Percentiles rank a stretch among this genome's conserved stretches.
Evolutionary conservation across 2,797 vertebrate species (phyloP).

Genomic region (Rhynchonycteris naso): DNA sequence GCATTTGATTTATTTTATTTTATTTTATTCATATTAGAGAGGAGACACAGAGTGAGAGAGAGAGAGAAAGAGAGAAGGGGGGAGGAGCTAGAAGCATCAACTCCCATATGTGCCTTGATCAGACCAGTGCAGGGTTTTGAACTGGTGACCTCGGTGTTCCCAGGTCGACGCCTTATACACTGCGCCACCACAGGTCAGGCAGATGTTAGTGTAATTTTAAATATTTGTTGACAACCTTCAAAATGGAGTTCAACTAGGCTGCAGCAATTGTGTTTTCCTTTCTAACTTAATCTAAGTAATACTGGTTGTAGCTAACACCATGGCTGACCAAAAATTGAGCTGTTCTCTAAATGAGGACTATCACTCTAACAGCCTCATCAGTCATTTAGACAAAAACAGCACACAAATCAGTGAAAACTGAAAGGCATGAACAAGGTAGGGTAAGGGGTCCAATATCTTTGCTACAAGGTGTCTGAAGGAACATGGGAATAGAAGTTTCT

Average conservation of each 20-base stretch:
- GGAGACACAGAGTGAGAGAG: too few species aligned
- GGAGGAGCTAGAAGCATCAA: too few species aligned
- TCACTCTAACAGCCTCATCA: background rate
- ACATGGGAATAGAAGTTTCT: background rate
- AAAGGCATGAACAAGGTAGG: background rate
- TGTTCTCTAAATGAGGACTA: background rate
- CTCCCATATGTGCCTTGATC: too few species aligned
- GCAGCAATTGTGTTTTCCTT: background rate
- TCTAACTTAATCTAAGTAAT: constrained; percentile 2
- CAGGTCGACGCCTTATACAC: too few species aligned
- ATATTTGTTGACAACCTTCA: constrained; percentile 30
- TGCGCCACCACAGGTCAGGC: too few species aligned
- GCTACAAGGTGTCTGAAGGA: background rate
- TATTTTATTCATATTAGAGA: too few species aligned
- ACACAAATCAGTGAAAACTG: background rate
- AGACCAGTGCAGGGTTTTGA: too few species aligned
- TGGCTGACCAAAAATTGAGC: background rate
- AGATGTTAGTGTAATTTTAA: background rate
- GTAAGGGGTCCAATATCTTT: background rate
- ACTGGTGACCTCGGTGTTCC: too few species aligned
- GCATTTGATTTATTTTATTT: too few species aligned
- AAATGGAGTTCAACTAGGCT: background rate
- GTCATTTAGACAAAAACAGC: constrained; percentile 43
- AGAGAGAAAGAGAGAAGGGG: too few species aligned
- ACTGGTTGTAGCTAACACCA: background rate